Conservation (phyloP, 2,888 invertebrate genomes). For the Drosophila seclusa region DNA sequence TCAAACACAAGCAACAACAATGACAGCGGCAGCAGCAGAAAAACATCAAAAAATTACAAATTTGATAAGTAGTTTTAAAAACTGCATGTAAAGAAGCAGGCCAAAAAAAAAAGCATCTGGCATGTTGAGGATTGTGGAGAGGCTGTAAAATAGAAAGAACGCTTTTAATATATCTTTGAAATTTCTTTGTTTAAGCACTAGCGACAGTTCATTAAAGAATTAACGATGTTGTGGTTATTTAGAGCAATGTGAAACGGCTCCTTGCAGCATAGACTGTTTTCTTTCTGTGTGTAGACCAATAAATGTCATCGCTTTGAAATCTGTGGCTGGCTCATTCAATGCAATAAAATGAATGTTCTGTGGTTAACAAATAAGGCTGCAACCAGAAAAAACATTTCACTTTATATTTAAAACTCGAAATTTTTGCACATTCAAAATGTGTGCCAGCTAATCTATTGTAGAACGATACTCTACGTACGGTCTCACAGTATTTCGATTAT, state of each 20-base stretch:
- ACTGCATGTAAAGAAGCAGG: constrained; percentile 19
- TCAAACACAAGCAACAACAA: constrained; percentile 12
- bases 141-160: constrained; percentile 50
- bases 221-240: constrained; percentile 64
- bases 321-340: background rate
- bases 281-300: constrained; percentile 28
- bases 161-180: constrained; percentile 48
- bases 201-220: constrained; percentile 64
- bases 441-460: background rate
- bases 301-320: constrained; percentile 30
- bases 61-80: constrained; percentile 48
- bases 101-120: constrained; percentile 14
- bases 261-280: constrained; percentile 30
- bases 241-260: constrained; percentile 41
- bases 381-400: background rate
- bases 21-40: constrained; percentile 26
- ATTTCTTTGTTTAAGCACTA: constrained; percentile 50
- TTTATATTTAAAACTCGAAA: background rate
- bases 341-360: background rate
- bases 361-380: background rate
- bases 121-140: constrained; percentile 14
- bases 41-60: constrained; percentile 14
- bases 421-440: background rate
- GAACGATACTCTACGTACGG: background rate
- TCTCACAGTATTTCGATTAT: background rate